Conservation (phyloP, 1,140 invertebrate genomes). For the Leptinotarsa defecta region DNA sequence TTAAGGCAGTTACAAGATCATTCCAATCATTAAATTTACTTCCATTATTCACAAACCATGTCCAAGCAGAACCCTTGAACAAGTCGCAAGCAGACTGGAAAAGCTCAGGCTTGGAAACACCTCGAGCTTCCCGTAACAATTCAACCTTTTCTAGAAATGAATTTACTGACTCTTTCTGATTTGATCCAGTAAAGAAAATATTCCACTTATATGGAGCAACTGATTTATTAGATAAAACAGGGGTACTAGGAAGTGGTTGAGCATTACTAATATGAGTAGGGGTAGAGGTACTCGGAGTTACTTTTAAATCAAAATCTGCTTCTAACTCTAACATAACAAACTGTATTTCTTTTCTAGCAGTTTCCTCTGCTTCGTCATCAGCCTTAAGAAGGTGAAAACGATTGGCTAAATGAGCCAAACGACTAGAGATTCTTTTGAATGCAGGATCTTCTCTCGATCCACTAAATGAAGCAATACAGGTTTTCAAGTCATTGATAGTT, state of each 20-base stretch:
- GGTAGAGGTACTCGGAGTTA: not conserved
- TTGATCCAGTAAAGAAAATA: too few relatives aligned
- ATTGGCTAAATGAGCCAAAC: slow-evolving; percentile 3
- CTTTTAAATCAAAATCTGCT: slow-evolving; percentile 10
- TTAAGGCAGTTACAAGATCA: not conserved
- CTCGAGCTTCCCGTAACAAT: slow-evolving; percentile 17
- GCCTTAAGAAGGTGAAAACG: not conserved
- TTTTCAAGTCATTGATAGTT: not conserved
- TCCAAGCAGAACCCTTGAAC: slow-evolving; percentile 16
- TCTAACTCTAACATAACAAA: not conserved
- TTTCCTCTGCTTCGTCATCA: not conserved
- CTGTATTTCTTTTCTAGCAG: not conserved
- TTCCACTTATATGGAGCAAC: too few relatives aligned
- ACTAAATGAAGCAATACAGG: not conserved
- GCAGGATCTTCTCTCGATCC: not conserved
- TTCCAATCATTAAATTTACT: slow-evolving; percentile 16
- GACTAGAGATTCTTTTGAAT: slow-evolving; percentile 11
- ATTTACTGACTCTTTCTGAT: too few relatives aligned
- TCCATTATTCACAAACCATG: slow-evolving; percentile 20
- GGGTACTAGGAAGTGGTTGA: too few relatives aligned
- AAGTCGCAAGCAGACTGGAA: slow-evolving; percentile 16
- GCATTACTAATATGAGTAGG: not conserved
- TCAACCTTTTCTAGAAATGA: not conserved
- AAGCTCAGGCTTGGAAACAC: slow-evolving; percentile 15
- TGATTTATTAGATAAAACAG: too few relatives aligned